Evolutionary conservation across 2,888 invertebrate genomes (phyloP).

Genomic region (Drepanosiphum platanoidis): DNA sequence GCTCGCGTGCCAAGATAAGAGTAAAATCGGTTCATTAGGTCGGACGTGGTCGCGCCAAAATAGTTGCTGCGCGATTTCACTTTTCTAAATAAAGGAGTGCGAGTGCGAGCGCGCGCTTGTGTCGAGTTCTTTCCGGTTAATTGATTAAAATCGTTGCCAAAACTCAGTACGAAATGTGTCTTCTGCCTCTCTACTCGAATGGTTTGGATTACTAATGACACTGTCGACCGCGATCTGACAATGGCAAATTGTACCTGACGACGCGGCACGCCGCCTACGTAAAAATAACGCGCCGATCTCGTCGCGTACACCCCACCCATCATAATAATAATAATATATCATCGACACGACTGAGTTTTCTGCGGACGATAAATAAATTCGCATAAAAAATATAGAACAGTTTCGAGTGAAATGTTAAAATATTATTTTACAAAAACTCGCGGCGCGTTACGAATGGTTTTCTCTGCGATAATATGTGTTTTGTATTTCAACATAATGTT

Average conservation of each 20-base stretch:
- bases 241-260: conserved; percentile 9
- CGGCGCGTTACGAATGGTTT: no score
- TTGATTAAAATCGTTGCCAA: conserved; percentile 34
- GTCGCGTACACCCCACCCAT: neutral
- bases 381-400: no score
- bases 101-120: neutral
- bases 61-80: conserved; percentile 46
- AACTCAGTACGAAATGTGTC: neutral
- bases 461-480: no score
- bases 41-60: conserved; percentile 25
- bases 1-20: conserved; percentile 7
- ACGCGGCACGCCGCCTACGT: neutral
- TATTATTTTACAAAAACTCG: no score
- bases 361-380: no score
- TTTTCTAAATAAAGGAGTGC: conserved; percentile 40
- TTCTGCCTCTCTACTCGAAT: conserved; percentile 6
- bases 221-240: neutral
- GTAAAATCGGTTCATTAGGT: conserved; percentile 35
- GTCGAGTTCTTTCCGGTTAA: conserved; percentile 28
- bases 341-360: no score
- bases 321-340: no score
- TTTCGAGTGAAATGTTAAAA: no score
- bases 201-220: conserved; percentile 18
- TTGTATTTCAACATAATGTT: no score
- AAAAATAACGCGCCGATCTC: neutral